Evolutionary conservation across 2,113 vertebrate genomes (phyloP).

Genomic region (Mellivora capensis): DNA sequence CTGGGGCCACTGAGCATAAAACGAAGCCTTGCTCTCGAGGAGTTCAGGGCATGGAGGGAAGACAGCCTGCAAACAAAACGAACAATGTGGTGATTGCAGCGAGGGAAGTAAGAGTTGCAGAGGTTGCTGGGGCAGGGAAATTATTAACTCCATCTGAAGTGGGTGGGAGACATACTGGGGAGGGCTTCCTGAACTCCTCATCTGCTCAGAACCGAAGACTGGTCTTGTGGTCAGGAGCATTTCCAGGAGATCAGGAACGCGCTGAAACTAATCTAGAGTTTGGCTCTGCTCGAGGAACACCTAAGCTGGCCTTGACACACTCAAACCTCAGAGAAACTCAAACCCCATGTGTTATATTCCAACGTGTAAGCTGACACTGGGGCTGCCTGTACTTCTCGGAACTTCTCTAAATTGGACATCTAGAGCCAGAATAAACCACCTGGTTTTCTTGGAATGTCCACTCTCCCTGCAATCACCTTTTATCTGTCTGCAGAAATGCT

Average conservation of each 20-base stretch:
- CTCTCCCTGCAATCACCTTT: background rate
- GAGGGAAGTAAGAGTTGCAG: background rate
- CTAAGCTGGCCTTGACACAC: slow-evolving; percentile 52
- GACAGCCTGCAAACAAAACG: background rate
- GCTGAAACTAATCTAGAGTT: slow-evolving; percentile 23
- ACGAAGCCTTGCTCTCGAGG: background rate
- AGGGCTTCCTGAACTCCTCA: background rate
- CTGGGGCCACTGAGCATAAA: background rate
- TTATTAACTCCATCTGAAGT: background rate
- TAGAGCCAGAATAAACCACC: slow-evolving; percentile 51
- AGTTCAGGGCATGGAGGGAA: background rate
- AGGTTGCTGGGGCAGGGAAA: background rate
- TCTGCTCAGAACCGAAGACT: background rate
- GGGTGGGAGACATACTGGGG: background rate
- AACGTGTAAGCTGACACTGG: slow-evolving; percentile 35
- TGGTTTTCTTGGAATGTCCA: slow-evolving; percentile 44
- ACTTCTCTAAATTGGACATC: slow-evolving; percentile 31
- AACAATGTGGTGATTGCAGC: background rate
- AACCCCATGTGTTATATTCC: slow-evolving; percentile 11
- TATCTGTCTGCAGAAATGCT: slow-evolving; percentile 36
- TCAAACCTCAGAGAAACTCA: slow-evolving; percentile 62
- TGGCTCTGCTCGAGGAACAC: slow-evolving; percentile 55
- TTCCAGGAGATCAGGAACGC: slow-evolving; percentile 42
- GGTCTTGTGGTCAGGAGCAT: slow-evolving; percentile 21
- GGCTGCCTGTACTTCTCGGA: slow-evolving; percentile 40